These are phyloP conservation scores for Ennomos quercinarius DNA, from an alignment of 2,888 invertebrate species.

Conservation along the genomic window DNA sequence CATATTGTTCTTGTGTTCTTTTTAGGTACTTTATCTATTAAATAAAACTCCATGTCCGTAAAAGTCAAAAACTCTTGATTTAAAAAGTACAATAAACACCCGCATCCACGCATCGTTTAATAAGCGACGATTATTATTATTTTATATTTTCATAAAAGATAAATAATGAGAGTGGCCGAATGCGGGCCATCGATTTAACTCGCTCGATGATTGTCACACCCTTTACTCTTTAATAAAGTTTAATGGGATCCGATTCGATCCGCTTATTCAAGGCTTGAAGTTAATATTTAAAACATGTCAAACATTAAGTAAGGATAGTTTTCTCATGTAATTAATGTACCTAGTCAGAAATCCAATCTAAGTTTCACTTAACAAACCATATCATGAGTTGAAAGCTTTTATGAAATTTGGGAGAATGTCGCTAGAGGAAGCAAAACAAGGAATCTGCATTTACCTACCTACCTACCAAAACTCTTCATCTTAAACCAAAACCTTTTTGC, in stretches of 20 bases:
- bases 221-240: constrained; percentile 71
- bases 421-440: too few species aligned
- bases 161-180: constrained; percentile 56
- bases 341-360: too few species aligned
- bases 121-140: constrained; percentile 81
- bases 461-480: too few species aligned
- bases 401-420: too few species aligned
- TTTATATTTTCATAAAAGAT: constrained; percentile 80
- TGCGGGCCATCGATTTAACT: constrained; percentile 80
- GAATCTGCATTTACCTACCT: too few species aligned
- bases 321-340: neutral
- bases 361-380: too few species aligned
- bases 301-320: constrained; percentile 25
- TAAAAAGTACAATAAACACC: constrained; percentile 66
- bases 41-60: neutral
- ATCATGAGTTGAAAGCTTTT: too few species aligned
- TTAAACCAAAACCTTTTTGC: too few species aligned
- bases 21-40: neutral
- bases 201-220: constrained; percentile 72
- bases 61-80: constrained; percentile 53
- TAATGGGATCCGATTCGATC: constrained; percentile 65
- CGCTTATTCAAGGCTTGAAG: constrained; percentile 30
- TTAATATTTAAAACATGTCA: constrained; percentile 39
- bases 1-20: too few species aligned
- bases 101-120: constrained; percentile 72